These are phyloP conservation scores for Diarsia mendica DNA, from an alignment of 2,888 invertebrate genomes.

Conservation along the genomic window DNA sequence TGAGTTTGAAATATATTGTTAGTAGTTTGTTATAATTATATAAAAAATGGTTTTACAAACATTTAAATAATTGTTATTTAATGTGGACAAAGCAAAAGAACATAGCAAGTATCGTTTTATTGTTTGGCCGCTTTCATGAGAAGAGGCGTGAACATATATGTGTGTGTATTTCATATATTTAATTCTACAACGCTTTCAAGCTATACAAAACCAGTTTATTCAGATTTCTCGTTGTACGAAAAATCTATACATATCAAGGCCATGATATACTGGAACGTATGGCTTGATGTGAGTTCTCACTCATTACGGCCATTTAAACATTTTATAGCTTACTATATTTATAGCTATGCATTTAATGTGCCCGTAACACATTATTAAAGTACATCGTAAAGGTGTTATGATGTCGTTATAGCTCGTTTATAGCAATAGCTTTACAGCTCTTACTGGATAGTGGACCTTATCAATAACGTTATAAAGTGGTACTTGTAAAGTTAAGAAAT, in stretches of 20 bases:
- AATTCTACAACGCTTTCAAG: not conserved
- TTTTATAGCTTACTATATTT: slow-evolving; percentile 34
- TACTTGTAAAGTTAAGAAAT: not conserved
- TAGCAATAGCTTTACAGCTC: slow-evolving; percentile 39
- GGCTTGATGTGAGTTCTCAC: not conserved
- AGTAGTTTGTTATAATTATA: too few species aligned
- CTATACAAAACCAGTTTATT: too few species aligned
- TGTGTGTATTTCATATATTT: not conserved
- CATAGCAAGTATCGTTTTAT: not conserved
- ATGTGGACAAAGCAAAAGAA: not conserved
- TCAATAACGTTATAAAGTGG: slow-evolving; percentile 3
- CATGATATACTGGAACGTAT: too few species aligned
- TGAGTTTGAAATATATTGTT: too few species aligned
- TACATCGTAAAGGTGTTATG: slow-evolving; percentile 59
- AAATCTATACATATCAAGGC: too few species aligned
- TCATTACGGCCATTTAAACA: slow-evolving; percentile 12
- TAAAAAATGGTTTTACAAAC: not conserved
- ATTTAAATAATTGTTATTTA: not conserved
- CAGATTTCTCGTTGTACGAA: too few species aligned
- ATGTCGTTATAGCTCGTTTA: slow-evolving; percentile 43
- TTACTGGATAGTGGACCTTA: slow-evolving; percentile 35
- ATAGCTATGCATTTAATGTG: slow-evolving; percentile 52
- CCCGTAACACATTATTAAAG: slow-evolving; percentile 56
- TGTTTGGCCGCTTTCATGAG: not conserved
- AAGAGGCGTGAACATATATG: not conserved